These are phyloP conservation scores for Saguinus midas DNA, from an alignment of 2,113 vertebrate genomes.

Conservation along the genomic window DNA sequence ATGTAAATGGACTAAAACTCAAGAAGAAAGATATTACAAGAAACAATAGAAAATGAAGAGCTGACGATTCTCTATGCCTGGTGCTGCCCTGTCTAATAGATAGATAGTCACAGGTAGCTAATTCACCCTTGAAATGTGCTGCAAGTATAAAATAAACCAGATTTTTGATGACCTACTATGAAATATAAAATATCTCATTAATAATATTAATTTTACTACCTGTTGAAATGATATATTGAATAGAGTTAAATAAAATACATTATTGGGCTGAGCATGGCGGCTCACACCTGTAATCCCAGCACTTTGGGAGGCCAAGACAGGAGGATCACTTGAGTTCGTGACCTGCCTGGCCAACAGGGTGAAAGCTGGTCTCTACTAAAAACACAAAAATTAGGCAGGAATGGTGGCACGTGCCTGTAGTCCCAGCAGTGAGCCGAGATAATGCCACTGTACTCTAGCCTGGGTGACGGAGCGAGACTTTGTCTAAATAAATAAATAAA, in stretches of 20 bases:
- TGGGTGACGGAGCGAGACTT: too few species aligned
- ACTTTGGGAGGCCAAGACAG: too few species aligned
- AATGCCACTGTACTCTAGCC: too few species aligned
- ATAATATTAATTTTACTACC: not conserved
- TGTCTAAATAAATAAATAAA: not conserved
- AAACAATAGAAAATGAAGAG: not conserved
- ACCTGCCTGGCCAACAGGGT: too few species aligned
- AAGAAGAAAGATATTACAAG: not conserved
- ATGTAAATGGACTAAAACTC: not conserved
- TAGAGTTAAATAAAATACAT: not conserved
- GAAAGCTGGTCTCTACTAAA: too few species aligned
- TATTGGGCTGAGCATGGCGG: not conserved
- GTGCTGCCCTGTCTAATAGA: not conserved
- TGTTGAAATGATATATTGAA: not conserved
- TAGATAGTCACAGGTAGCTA: not conserved
- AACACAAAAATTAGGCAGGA: too few species aligned
- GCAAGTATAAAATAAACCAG: not conserved
- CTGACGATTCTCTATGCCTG: not conserved
- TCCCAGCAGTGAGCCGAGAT: too few species aligned
- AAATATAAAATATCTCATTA: not conserved
- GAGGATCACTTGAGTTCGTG: too few species aligned
- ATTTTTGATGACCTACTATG: not conserved
- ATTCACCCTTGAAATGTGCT: not conserved
- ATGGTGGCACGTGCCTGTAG: too few species aligned
- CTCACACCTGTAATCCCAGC: too few species aligned